These are phyloP conservation scores for Streptopelia turtur DNA, from an alignment of 2,797 vertebrate genomes.

Conservation along the genomic window DNA sequence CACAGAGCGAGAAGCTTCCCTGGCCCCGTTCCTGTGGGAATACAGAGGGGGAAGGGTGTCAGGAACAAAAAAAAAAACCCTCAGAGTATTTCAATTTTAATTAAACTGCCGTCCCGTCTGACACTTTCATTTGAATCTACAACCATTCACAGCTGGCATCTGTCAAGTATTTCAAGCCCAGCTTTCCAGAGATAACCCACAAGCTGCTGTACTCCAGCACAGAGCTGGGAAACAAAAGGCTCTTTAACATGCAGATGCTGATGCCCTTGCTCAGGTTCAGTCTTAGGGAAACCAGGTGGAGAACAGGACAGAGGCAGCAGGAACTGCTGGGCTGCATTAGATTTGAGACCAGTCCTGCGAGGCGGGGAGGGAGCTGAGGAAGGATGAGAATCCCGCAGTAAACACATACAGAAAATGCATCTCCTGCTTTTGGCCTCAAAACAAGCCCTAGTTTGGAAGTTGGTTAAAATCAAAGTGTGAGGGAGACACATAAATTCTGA, in stretches of 20 bases:
- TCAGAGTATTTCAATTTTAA: constrained; percentile 34
- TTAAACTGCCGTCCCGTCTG: constrained; percentile 3
- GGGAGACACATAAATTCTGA: neutral
- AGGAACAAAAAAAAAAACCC: neutral
- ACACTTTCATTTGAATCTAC: constrained; percentile 25
- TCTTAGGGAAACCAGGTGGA: neutral
- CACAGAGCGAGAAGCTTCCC: neutral
- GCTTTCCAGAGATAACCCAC: neutral
- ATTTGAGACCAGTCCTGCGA: neutral
- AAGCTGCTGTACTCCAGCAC: neutral
- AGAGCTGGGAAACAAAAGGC: neutral
- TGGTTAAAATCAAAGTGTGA: neutral
- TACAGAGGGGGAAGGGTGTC: neutral
- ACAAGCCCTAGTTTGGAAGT: neutral
- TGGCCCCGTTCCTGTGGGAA: neutral
- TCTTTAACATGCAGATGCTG: neutral
- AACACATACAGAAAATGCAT: neutral
- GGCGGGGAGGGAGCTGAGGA: neutral
- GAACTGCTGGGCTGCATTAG: neutral
- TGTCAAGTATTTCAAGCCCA: neutral
- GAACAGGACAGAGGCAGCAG: neutral
- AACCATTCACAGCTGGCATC: constrained; percentile 28
- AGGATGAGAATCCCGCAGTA: neutral
- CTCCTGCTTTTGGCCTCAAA: neutral
- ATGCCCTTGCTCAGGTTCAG: neutral